phyloP scores from a whole-genome alignment of 2,113 vertebrate species.

The Cochlearius cochlearius region DNA sequence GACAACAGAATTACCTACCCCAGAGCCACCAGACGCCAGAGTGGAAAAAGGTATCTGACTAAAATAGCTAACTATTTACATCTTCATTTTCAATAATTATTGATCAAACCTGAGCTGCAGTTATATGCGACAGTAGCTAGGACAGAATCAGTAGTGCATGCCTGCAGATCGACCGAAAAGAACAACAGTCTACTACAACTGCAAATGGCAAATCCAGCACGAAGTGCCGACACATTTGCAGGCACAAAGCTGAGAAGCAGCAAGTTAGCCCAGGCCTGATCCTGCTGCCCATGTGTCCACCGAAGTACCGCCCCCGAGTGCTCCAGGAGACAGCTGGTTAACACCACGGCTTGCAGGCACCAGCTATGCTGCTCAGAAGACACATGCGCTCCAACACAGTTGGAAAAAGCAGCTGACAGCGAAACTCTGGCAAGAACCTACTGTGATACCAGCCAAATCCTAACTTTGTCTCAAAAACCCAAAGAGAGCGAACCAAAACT shows the following conservation, averaged over 20 bases:
- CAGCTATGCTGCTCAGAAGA: background rate
- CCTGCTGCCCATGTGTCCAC: background rate
- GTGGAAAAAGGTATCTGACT: background rate
- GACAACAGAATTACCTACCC: background rate
- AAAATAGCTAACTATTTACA: background rate
- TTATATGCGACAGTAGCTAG: background rate
- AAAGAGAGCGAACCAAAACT: background rate
- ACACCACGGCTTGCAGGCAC: background rate
- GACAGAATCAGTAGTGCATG: background rate
- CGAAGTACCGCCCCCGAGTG: background rate
- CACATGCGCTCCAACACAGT: background rate
- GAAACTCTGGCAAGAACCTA: background rate
- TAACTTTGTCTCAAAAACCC: background rate
- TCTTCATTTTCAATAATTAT: background rate
- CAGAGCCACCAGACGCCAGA: background rate
- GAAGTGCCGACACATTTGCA: accelerated
- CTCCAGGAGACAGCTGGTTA: background rate
- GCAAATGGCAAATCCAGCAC: background rate
- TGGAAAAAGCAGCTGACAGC: background rate
- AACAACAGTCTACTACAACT: background rate
- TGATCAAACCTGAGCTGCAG: background rate
- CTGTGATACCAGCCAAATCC: background rate
- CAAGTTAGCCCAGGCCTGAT: background rate
- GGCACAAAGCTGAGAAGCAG: background rate
- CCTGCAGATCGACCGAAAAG: background rate